A percentile compares a stretch with the other conserved stretches of the same genome.
phyloP scores from a whole-genome alignment of 92 coral and sea anemone species.

The Palythoa heliodiscus region DNA sequence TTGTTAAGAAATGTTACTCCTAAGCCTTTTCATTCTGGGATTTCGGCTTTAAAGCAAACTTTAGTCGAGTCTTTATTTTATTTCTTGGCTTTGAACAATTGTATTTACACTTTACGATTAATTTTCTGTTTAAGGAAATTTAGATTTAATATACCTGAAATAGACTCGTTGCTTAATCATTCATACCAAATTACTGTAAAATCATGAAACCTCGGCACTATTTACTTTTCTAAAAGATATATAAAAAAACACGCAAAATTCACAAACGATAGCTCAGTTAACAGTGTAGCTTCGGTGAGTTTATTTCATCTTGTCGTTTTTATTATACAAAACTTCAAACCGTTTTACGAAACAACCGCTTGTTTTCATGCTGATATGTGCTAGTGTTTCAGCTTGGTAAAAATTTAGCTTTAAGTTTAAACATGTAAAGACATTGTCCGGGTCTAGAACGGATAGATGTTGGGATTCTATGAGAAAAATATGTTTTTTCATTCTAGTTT shows the following conservation, averaged over 20 bases:
- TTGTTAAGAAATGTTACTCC: not conserved
- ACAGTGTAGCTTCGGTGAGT: not conserved
- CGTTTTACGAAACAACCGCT: not conserved
- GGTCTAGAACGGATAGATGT: not conserved
- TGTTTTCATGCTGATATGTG: conserved; percentile 13
- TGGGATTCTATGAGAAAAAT: not conserved
- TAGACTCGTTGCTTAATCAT: not conserved
- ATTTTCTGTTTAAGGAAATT: conserved; percentile 1
- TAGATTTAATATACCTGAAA: conserved; percentile 10
- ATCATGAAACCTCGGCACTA: not conserved
- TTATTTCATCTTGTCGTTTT: not conserved
- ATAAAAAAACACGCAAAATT: not conserved
- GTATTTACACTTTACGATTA: not conserved
- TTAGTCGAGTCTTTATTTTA: not conserved
- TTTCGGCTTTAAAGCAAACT: not conserved
- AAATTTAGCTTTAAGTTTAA: not conserved
- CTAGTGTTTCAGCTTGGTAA: not conserved
- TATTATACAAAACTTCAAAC: not conserved
- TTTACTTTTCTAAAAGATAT: not conserved
- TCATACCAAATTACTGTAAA: not conserved
- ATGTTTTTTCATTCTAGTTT: not conserved
- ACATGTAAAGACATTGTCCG: not conserved
- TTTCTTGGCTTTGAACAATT: not conserved
- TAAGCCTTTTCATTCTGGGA: not conserved
- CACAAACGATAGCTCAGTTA: not conserved